Evolutionary conservation across 2,113 vertebrate genomes (phyloP), one percentile per base, ranked within the genome.

Genomic region (Nipponia nippon): DNA sequence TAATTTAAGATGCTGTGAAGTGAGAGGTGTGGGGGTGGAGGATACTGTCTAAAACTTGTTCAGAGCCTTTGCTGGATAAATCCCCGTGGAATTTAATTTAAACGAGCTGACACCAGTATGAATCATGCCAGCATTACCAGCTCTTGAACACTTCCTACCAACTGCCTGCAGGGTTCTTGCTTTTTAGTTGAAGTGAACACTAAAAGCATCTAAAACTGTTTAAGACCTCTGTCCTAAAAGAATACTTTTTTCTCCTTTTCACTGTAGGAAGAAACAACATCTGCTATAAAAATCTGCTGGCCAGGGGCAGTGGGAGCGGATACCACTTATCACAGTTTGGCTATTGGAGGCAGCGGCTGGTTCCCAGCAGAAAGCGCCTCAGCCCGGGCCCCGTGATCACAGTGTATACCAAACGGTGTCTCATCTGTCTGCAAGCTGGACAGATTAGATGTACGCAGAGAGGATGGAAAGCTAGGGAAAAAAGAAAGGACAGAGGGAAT

Each of bases 241-340:
- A 75, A 66, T 44, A 59, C 27, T 52, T 40, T 19, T 58, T n/a
- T 47, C 25, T 59, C 18, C 17, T 93, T 87, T 71, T 76, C 26
- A 26, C 82, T 21, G 66, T n/a, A 46, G 58, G 63, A 61, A 81
- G 91, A 92, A 94, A 71, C 42, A 96, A 96, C 90, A 95, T 96
- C 97, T 98, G 95, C 72, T 97, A 78, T 86, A 96, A 82, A 89
- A 95, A 88, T 95, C 76, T 84, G 65, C 87, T 59, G 61, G 93
- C 76, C 83, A 36, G 40, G 56, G 63, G 58, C 38, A 36, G 80
- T 7, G 13, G 93, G 55, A 72, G 83, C 42, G 5, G 96, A 89
- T 40, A 72, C 72, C 65, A 65, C 81, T 93, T 79, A 49, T 90
- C 88, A 53, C 8, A 22, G 75, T 27, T 71, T 67, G 71, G 86